A percentile compares a stretch with the other conserved stretches of the same genome.
These are phyloP conservation scores for Nemurella pictetii DNA, from an alignment of 2,888 invertebrate genomes.

Conservation along the genomic window DNA sequence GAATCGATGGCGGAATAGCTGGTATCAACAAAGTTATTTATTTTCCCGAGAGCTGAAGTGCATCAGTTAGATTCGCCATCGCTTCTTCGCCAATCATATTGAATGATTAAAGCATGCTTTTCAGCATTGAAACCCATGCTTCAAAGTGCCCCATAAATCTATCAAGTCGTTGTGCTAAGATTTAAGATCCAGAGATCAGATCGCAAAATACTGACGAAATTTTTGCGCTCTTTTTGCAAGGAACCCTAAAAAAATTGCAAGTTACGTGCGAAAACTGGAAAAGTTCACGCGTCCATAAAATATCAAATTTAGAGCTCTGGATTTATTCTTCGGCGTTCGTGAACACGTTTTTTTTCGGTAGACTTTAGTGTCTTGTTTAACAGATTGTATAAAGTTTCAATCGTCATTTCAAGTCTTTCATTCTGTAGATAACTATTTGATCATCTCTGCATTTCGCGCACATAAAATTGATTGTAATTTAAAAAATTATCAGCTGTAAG, in stretches of 20 bases:
- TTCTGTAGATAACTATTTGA: too few species aligned
- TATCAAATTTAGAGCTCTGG: not conserved
- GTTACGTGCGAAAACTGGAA: constrained; percentile 2
- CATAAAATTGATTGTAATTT: too few species aligned
- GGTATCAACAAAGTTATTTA: not conserved
- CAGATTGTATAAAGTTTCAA: too few species aligned
- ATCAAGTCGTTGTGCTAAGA: not conserved
- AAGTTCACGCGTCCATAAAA: not conserved
- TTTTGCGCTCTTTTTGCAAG: not conserved
- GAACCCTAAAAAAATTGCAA: not conserved
- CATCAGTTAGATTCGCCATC: not conserved
- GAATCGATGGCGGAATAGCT: not conserved
- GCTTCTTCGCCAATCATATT: not conserved
- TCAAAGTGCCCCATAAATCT: constrained; percentile 15
- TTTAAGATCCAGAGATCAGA: not conserved
- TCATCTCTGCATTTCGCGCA: too few species aligned
- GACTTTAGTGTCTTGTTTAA: not conserved
- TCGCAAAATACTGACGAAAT: not conserved
- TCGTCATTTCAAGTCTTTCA: not conserved
- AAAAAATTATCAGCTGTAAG: too few species aligned
- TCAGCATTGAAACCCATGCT: not conserved
- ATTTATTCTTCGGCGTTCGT: not conserved
- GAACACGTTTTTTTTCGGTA: not conserved
- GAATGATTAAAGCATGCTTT: constrained; percentile 9
- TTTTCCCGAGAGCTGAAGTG: not conserved